A percentile compares a stretch with the other conserved stretches of the same genome.
Evolutionary conservation across 2,113 vertebrate species (phyloP).

Genomic region (Erpornis zantholeuca): DNA sequence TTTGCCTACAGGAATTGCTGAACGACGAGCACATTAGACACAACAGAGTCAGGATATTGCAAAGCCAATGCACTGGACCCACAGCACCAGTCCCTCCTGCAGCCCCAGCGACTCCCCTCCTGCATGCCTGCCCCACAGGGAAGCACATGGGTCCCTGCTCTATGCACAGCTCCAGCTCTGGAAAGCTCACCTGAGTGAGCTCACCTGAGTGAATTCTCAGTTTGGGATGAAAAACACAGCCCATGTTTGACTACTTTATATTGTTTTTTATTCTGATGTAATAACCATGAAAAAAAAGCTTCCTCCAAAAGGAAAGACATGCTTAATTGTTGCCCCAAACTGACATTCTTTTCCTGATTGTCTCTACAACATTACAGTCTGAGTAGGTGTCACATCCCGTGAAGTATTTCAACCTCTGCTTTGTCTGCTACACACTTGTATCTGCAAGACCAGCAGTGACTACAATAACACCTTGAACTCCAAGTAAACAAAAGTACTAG

Average conservation of each 20-base stretch:
- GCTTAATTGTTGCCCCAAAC: background rate
- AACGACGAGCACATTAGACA: rapidly evolving
- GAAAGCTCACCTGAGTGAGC: background rate
- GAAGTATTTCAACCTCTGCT: background rate
- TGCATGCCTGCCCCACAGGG: rapidly evolving
- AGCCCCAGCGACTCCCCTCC: background rate
- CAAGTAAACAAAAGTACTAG: background rate
- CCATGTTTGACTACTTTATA: background rate
- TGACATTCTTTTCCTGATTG: background rate
- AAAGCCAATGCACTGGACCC: background rate
- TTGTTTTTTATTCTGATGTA: background rate
- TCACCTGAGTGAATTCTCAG: rapidly evolving
- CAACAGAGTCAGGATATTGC: background rate
- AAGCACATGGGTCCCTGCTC: background rate
- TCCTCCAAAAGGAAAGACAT: background rate
- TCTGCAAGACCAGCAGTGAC: background rate
- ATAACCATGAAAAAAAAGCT: background rate
- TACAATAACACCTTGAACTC: background rate
- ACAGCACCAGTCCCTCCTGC: rapidly evolving
- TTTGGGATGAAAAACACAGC: background rate
- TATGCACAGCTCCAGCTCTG: background rate
- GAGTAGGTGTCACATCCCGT: background rate
- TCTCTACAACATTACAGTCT: background rate
- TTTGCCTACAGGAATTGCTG: background rate
- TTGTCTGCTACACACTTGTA: background rate